Base-by-base conservation (phyloP, 2,113 vertebrate genomes). In the Eulemur macaco region DNA sequence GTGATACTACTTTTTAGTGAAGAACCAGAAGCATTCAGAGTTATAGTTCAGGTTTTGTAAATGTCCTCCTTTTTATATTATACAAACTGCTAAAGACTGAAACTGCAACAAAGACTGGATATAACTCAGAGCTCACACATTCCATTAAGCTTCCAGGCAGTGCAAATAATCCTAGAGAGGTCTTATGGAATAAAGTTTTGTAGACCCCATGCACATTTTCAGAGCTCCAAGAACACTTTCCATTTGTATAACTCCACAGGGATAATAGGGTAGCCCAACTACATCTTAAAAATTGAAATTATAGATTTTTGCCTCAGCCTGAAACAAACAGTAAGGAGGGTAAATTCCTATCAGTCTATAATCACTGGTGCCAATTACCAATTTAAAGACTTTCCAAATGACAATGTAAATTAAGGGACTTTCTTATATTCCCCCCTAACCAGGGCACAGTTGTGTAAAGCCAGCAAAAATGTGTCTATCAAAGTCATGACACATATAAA, bases 351-450 rank as follows among this genome's bases (percentile, higher is more conserved):
- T 11, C 47, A 52, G 71, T 42, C 54, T 84, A 20, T n/a, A 89
- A 56, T 78, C 64, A 63, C n/a, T 45, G 29, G 11, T 86, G n/a
- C 25, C 83, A 63, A 86, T 21, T 39, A 37, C 37, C 85, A 77
- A 63, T 88, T n/a, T 84, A 71, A 92, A 87, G 39, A 78, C 66
- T 88, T 94, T 91, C 86, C 88, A 54, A 66, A 66, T 34, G 21
- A 96, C 47, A 92, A 71, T 39, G 27, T 23, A 84, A 71, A 96
- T 69, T 84, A 80, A 88, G 13, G 77, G 52, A 58, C 18, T 85
- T 20, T 15, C 29, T 64, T 23, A 23, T 27, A 37, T 25, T 9
- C 20, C 50, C 39, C 52, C 74, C 23, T 69, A 58, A 86, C 23
- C 20, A 69, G 31, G 21, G 17, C 37, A 50, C 0, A 18, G 12